These are phyloP conservation scores for Leuciscus waleckii DNA, from an alignment of 2,797 vertebrate species.

Conservation along the genomic window DNA sequence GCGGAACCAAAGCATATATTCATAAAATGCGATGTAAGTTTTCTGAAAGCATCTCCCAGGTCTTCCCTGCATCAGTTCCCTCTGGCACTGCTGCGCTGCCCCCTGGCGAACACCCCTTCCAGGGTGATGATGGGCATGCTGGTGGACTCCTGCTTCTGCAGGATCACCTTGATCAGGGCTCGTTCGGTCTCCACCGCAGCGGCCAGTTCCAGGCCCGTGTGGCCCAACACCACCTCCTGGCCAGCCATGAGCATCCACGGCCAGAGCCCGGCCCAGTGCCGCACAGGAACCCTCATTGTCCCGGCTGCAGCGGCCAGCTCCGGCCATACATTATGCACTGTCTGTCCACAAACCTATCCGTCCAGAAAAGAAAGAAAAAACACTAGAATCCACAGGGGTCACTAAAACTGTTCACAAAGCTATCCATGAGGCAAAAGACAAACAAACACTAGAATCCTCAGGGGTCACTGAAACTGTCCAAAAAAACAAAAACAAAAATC, in stretches of 20 bases:
- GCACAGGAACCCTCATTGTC: slow-evolving; percentile 93
- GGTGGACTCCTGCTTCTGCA: slow-evolving; percentile 86
- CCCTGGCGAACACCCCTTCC: slow-evolving; percentile 90
- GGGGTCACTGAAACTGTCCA: neutral
- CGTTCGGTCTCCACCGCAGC: slow-evolving; percentile 86
- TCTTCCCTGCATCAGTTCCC: slow-evolving; percentile 96
- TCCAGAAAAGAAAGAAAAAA: neutral
- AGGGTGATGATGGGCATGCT: slow-evolving; percentile 82
- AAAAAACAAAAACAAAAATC: neutral
- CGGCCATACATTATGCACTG: slow-evolving; percentile 90
- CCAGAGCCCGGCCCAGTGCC: slow-evolving; percentile 93
- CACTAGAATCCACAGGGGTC: neutral
- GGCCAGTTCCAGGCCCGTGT: slow-evolving; percentile 81
- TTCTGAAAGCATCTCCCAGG: neutral
- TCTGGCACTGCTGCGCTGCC: slow-evolving; percentile 87
- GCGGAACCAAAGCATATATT: neutral
- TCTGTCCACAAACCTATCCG: slow-evolving; percentile 73
- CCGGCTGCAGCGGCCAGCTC: slow-evolving; percentile 89
- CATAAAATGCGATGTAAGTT: neutral
- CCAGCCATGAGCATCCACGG: slow-evolving; percentile 94
- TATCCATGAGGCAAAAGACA: slow-evolving; percentile 50
- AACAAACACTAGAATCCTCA: neutral
- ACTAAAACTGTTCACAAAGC: slow-evolving; percentile 65
- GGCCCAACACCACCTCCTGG: slow-evolving; percentile 89
- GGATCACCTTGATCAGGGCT: slow-evolving; percentile 91